phyloP scores from a whole-genome alignment of 2,113 vertebrate genomes.

The Antechinus stuartii region DNA sequence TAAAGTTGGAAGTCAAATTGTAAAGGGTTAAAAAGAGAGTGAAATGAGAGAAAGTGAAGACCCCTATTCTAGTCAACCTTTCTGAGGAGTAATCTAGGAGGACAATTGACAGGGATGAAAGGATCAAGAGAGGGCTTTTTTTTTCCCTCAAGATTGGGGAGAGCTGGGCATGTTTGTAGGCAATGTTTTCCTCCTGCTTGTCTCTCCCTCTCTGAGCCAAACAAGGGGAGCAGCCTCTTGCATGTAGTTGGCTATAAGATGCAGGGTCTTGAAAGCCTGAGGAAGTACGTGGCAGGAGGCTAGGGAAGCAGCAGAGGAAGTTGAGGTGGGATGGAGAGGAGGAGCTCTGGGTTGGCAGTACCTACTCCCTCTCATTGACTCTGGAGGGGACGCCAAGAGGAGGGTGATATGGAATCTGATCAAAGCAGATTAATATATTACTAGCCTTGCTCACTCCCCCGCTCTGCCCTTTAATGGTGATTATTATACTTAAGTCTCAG shows the following conservation, averaged over 20 bases:
- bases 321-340: not conserved
- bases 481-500: slow-evolving; percentile 74
- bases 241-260: not conserved
- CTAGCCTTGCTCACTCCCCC: slow-evolving; percentile 42
- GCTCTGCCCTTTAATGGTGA: slow-evolving; percentile 65
- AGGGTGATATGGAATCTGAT: not conserved
- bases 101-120: no score
- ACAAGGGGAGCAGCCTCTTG: not conserved
- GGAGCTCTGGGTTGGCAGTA: not conserved
- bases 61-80: not conserved
- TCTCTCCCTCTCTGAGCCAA: not conserved
- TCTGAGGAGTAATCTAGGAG: not conserved
- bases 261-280: not conserved
- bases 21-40: not conserved
- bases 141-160: not conserved
- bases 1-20: not conserved
- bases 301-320: fast-evolving
- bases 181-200: not conserved
- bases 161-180: not conserved
- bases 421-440: slow-evolving; percentile 54
- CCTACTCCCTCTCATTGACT: not conserved
- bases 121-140: not conserved
- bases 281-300: not conserved
- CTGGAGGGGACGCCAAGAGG: not conserved
- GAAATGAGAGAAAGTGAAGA: not conserved